These are phyloP conservation scores for Pedetes capensis DNA, from an alignment of 2,113 vertebrate genomes.

Conservation along the genomic window DNA sequence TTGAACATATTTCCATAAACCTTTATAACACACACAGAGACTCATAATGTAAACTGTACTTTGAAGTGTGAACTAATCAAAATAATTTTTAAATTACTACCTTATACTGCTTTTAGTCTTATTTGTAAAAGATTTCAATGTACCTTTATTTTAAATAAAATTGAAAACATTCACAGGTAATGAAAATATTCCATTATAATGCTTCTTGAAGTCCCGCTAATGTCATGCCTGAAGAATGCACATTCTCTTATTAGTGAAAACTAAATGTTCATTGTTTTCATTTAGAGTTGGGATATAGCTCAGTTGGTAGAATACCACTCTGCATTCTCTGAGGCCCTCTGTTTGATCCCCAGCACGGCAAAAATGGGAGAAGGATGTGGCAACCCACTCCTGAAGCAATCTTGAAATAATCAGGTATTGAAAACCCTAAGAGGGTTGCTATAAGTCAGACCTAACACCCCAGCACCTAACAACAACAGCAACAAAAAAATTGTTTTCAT, in stretches of 20 bases:
- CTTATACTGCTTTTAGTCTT: not conserved
- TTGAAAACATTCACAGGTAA: conserved; percentile 37
- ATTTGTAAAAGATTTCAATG: conserved; percentile 12
- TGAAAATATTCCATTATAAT: not conserved
- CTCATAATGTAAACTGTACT: conserved; percentile 4
- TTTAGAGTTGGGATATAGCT: too few relatives aligned
- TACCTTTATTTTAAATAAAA: conserved; percentile 33
- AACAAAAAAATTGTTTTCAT: not conserved
- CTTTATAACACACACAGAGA: not conserved
- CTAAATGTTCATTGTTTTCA: not conserved
- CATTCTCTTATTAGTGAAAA: not conserved
- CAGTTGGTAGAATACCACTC: too few relatives aligned
- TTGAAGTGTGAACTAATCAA: not conserved
- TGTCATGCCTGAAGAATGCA: not conserved
- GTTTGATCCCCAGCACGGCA: too few relatives aligned
- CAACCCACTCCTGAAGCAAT: too few relatives aligned
- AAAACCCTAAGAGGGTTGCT: too few relatives aligned
- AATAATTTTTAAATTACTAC: conserved; percentile 1
- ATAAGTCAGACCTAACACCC: too few relatives aligned
- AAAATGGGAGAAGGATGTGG: too few relatives aligned
- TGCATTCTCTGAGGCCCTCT: too few relatives aligned
- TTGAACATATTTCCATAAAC: not conserved
- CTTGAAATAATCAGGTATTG: too few relatives aligned
- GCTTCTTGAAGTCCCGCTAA: conserved; percentile 46
- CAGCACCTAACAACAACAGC: too few relatives aligned